Percentiles rank a stretch among this genome's conserved stretches.
Conservation (phyloP, 2,888 invertebrate species). For the Apotomis capreana region DNA sequence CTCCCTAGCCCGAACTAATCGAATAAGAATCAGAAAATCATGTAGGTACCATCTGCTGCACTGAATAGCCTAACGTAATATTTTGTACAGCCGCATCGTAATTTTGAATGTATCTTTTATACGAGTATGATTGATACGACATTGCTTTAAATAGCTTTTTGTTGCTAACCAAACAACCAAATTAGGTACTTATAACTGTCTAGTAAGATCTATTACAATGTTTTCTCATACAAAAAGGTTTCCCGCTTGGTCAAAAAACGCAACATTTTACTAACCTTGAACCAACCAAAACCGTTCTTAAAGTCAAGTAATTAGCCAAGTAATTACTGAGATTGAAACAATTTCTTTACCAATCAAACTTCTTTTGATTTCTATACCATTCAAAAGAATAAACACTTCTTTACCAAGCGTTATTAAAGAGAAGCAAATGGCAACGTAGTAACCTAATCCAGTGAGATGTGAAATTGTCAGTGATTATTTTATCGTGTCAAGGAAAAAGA, state of each 20-base stretch:
- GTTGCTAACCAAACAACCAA: neutral
- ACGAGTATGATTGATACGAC: too few relatives aligned
- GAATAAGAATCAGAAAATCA: too few relatives aligned
- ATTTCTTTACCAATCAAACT: conserved; percentile 10
- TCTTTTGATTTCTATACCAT: neutral
- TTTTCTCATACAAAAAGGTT: conserved; percentile 1
- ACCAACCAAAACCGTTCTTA: conserved; percentile 2
- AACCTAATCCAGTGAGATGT: neutral
- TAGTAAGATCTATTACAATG: neutral
- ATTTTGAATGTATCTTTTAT: too few relatives aligned
- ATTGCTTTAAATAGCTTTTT: too few relatives aligned
- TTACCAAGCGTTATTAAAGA: too few relatives aligned
- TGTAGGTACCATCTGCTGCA: too few relatives aligned
- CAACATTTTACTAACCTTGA: conserved; percentile 16
- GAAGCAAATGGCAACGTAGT: too few relatives aligned
- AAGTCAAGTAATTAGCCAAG: conserved; percentile 19
- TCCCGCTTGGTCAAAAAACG: conserved; percentile 9
- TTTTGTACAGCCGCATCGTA: too few relatives aligned
- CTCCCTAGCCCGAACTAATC: too few relatives aligned
- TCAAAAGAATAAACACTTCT: too few relatives aligned
- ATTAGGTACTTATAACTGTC: neutral
- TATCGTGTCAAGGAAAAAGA: conserved; percentile 5
- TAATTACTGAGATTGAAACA: conserved; percentile 21
- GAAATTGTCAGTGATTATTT: neutral
- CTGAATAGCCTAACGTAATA: too few relatives aligned